Conservation (phyloP, 2,888 invertebrate species). For the Ditula angustiorana region DNA sequence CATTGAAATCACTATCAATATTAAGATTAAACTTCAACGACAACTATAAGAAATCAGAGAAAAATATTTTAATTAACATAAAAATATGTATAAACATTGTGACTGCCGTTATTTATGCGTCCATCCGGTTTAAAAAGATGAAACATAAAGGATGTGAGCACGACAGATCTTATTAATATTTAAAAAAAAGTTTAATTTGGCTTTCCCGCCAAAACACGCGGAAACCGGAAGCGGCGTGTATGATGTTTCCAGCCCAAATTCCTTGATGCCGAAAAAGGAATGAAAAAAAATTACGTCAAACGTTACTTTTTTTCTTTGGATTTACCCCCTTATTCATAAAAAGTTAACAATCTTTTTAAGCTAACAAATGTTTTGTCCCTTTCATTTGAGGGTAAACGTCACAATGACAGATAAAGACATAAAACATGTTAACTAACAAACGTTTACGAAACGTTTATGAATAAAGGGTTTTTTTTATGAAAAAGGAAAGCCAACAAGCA, state of each 20-base stretch:
- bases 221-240: conserved; percentile 4
- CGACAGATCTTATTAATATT: conserved; percentile 22
- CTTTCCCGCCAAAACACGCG: conserved; percentile 25
- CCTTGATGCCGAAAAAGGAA: not conserved
- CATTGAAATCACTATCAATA: not conserved
- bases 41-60: not conserved
- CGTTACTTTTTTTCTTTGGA: not conserved
- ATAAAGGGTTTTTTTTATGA: too few relatives aligned
- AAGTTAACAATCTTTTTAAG: too few relatives aligned
- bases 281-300: not conserved
- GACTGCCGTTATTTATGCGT: conserved; percentile 27
- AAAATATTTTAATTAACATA: conserved; percentile 2
- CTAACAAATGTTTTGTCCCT: too few relatives aligned
- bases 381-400: too few relatives aligned
- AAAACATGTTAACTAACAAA: too few relatives aligned
- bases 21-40: not conserved
- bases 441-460: too few relatives aligned
- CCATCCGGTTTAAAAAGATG: conserved; percentile 33
- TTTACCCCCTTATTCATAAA: too few relatives aligned
- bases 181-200: not conserved
- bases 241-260: not conserved
- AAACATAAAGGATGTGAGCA: conserved; percentile 35
- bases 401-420: too few relatives aligned
- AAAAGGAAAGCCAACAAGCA: too few relatives aligned
- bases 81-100: conserved; percentile 22